Evolutionary conservation across 2,888 invertebrate species (phyloP).

Genomic region (Trachelus troglodyta): DNA sequence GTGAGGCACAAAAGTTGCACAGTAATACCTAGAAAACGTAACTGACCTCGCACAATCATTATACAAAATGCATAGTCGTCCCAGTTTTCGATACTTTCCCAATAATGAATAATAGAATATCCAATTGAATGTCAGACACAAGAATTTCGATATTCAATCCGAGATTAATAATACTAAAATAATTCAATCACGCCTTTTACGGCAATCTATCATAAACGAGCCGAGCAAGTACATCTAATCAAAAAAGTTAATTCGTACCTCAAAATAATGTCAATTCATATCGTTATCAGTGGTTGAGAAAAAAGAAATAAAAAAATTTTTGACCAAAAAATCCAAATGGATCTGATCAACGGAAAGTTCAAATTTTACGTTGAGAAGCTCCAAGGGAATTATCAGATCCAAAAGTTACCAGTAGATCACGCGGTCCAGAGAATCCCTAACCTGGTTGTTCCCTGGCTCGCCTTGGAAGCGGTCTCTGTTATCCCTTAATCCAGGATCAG

Average conservation of each 20-base stretch:
- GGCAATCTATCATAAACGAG: too few species aligned
- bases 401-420: conserved; percentile 41
- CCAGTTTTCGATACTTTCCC: not conserved
- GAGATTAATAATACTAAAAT: too few species aligned
- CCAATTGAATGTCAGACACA: not conserved
- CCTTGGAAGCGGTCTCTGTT: conserved; percentile 27
- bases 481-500: conserved; percentile 47
- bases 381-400: conserved; percentile 33
- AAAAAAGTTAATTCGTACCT: not conserved
- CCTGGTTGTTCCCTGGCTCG: conserved; percentile 22
- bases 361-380: not conserved
- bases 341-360: not conserved
- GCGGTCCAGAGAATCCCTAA: conserved; percentile 30
- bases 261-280: not conserved
- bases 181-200: too few species aligned
- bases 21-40: not conserved
- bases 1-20: not conserved
- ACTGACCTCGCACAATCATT: not conserved
- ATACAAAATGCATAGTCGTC: not conserved
- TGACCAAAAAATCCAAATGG: not conserved
- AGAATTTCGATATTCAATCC: not conserved
- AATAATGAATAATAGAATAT: not conserved
- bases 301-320: not conserved
- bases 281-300: not conserved
- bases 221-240: not conserved